These are phyloP conservation scores for Parochlus steinenii DNA, from an alignment of 2,888 invertebrate genomes.

Conservation along the genomic window DNA sequence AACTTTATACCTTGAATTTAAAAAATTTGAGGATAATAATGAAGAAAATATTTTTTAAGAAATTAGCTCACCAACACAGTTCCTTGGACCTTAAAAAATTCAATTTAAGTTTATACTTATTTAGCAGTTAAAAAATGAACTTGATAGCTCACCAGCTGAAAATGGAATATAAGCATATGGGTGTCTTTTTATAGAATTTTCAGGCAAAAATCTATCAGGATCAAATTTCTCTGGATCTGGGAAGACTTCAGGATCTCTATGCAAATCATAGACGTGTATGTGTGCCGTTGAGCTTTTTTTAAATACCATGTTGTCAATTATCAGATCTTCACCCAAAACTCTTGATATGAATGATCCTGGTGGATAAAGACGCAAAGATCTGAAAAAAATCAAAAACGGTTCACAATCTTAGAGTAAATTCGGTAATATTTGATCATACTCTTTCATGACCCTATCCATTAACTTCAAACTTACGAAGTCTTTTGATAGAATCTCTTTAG, in stretches of 20 bases:
- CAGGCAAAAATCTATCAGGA: slow-evolving; percentile 48
- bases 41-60: too few species aligned
- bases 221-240: slow-evolving; percentile 41
- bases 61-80: slow-evolving; percentile 16
- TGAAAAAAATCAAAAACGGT: too few species aligned
- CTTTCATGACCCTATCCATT: slow-evolving; percentile 32
- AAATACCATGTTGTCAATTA: too few species aligned
- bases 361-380: slow-evolving; percentile 35
- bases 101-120: too few species aligned
- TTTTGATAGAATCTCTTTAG: not conserved
- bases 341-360: slow-evolving; percentile 36
- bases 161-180: slow-evolving; percentile 49
- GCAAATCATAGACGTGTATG: slow-evolving; percentile 33
- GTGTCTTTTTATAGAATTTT: slow-evolving; percentile 36
- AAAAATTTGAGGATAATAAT: too few species aligned
- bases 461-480: slow-evolving; percentile 22
- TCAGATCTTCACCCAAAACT: slow-evolving; percentile 17
- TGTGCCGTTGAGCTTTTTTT: slow-evolving; percentile 20
- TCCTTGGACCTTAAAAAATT: too few species aligned
- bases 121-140: not conserved
- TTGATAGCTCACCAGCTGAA: slow-evolving; percentile 47
- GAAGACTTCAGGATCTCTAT: slow-evolving; percentile 44
- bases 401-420: too few species aligned
- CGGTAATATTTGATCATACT: too few species aligned
- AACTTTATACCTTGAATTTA: too few species aligned